These are phyloP conservation scores for Oryzaephilus surinamensis DNA, from an alignment of 1,140 invertebrate species.

Conservation along the genomic window DNA sequence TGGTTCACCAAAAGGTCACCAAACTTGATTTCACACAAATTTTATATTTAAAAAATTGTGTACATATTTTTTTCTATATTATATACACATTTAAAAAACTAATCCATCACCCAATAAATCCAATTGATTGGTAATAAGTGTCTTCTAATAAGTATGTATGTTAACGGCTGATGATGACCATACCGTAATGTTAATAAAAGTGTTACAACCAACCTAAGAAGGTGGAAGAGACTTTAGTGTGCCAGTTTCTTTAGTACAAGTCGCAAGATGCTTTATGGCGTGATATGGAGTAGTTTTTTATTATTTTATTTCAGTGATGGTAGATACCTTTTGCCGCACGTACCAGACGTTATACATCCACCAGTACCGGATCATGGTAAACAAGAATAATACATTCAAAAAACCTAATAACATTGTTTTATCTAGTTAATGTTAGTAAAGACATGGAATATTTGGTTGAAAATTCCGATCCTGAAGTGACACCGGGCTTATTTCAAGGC, in stretches of 20 bases:
- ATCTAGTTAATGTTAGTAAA: constrained; percentile 3
- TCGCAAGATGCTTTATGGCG: not conserved
- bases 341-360: constrained; percentile 36
- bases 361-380: constrained; percentile 37
- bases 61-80: too few species aligned
- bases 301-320: constrained; percentile 4
- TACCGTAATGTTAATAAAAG: not conserved
- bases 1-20: constrained; percentile 3
- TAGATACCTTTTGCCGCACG: constrained; percentile 29
- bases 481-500: constrained; percentile 55
- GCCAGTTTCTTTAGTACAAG: not conserved
- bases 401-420: not conserved
- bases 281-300: constrained; percentile 4
- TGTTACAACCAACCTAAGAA: not conserved
- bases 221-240: not conserved
- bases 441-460: constrained; percentile 15
- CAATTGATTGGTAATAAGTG: not conserved
- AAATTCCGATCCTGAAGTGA: constrained; percentile 52
- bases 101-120: not conserved
- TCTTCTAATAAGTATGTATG: too few species aligned
- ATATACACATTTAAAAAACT: not conserved
- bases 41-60: too few species aligned
- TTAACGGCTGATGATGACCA: too few species aligned
- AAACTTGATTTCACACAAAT: not conserved
- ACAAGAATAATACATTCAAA: constrained; percentile 10